Evolutionary conservation across 2,888 invertebrate genomes (phyloP), one percentile per base, ranked within the genome.

Genomic region (Furcula furcula): DNA sequence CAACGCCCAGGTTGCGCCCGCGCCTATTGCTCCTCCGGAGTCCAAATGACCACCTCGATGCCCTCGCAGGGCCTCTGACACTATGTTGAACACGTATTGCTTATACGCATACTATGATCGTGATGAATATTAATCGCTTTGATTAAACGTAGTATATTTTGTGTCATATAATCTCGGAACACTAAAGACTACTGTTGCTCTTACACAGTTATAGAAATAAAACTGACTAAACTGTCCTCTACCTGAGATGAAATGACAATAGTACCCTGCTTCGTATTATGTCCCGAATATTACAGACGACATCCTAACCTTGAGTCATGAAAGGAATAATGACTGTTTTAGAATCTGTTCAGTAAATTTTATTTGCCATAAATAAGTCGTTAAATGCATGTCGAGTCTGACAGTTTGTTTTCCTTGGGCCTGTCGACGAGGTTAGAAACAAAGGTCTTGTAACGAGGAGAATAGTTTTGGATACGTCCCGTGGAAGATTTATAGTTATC

Each of bases 311-410:
- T 76, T 74, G 65, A 59, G 55, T 58, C 53, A 36, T 52, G 46
- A 60, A 55, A 57, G 48, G 56, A 51, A 54, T 59, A 65, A 56
- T 54, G 39, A 48, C 38, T 53, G 39, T 33, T 41, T 34, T 35
- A 29, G 34, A 39, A 36, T 40, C 37, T 42, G 40, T 40, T 43
- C 59, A 61, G 64, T 56, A 59, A 63, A 43, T 63, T 68, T 74
- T 72, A 72, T 76, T 70, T 64, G 66, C 65, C 66, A 72, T 78
- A 74, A 76, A 77, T 71, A 65, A 65, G 60, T 65, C 65, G 66
- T 77, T 64, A 71, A 71, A 67, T 48, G 39, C 47, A 45, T 48
- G 55, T 58, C 56, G 47, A 36, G 39, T 41, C 37, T 46, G 60
- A 55, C 58, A 58, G 67, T 70, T 67, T 56, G 41, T 48, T 54